Conservation (phyloP, 2,888 invertebrate species). For the Amblyteles armatorius region DNA sequence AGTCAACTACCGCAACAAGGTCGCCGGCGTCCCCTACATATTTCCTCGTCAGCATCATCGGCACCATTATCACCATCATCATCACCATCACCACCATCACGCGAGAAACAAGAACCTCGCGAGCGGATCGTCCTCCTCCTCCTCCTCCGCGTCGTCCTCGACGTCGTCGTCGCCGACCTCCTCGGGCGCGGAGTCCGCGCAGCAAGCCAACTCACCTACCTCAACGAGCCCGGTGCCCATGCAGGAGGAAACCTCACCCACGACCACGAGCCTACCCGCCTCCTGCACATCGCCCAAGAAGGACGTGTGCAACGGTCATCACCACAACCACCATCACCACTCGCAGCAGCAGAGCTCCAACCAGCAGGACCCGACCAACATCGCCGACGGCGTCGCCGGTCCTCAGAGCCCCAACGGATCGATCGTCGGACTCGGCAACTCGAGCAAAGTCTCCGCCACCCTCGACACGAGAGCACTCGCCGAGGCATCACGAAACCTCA, state of each 20-base stretch:
- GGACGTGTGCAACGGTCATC: conserved; percentile 77
- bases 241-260: conserved; percentile 68
- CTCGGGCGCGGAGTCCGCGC: conserved; percentile 49
- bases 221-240: conserved; percentile 51
- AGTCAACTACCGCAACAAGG: conserved; percentile 54
- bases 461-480: conserved; percentile 91
- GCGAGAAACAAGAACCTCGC: conserved; percentile 73
- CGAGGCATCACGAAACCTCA: conserved; percentile 96
- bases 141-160: conserved; percentile 30
- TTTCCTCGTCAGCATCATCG: conserved; percentile 75
- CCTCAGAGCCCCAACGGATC: conserved; percentile 75
- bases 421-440: conserved; percentile 80
- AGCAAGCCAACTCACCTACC: conserved; percentile 51
- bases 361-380: conserved; percentile 62
- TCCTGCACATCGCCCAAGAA: conserved; percentile 76
- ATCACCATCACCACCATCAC: conserved; percentile 78
- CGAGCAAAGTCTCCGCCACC: conserved; percentile 79
- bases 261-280: conserved; percentile 55
- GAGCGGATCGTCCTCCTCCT: conserved; percentile 38
- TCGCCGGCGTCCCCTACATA: conserved; percentile 72
- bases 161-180: conserved; percentile 29
- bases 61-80: conserved; percentile 75
- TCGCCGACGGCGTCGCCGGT: conserved; percentile 67
- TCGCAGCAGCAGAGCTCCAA: conserved; percentile 60
- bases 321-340: conserved; percentile 71